These are phyloP conservation scores for Aphidius colemani DNA, from an alignment of 2,888 invertebrate species.

Conservation along the genomic window DNA sequence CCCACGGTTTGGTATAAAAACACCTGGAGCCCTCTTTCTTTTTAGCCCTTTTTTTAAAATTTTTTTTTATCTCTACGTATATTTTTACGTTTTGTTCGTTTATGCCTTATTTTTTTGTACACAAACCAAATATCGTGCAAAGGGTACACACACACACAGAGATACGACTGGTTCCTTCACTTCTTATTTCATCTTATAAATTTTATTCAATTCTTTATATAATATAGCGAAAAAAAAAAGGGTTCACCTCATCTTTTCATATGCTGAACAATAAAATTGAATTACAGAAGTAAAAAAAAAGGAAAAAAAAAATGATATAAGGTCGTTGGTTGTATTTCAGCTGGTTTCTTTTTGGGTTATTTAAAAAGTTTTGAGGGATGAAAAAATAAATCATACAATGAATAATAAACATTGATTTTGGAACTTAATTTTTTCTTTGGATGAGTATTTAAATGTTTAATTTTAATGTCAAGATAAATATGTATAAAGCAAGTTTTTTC, in stretches of 20 bases:
- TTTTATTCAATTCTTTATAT: conserved; percentile 9
- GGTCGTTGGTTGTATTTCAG: conserved; percentile 14
- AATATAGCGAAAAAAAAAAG: conserved; percentile 10
- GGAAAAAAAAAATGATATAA: conserved; percentile 15
- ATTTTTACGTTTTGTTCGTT: background rate
- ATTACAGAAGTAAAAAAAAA: conserved; percentile 34
- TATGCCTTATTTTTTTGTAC: background rate
- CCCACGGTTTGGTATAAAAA: conserved; percentile 52
- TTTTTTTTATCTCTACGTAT: background rate
- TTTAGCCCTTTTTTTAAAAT: conserved; percentile 22
- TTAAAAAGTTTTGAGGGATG: background rate
- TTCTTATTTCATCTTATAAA: conserved; percentile 1
- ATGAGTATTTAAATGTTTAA: too few species aligned
- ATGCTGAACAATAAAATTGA: conserved; percentile 57
- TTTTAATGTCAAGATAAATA: too few species aligned
- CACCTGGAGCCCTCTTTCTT: conserved; percentile 42
- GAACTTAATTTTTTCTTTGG: too few species aligned
- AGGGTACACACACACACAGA: too few species aligned
- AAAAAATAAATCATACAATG: background rate
- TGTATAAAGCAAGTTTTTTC: too few species aligned
- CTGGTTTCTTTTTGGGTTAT: conserved; percentile 7
- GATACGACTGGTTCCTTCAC: too few species aligned
- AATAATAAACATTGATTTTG: background rate
- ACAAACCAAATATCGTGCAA: too few species aligned
- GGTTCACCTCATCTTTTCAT: conserved; percentile 43